Evolutionary conservation across 1,140 invertebrate species (phyloP), one percentile per base, ranked within the genome.

Genomic region (Odontomachus brunneus): DNA sequence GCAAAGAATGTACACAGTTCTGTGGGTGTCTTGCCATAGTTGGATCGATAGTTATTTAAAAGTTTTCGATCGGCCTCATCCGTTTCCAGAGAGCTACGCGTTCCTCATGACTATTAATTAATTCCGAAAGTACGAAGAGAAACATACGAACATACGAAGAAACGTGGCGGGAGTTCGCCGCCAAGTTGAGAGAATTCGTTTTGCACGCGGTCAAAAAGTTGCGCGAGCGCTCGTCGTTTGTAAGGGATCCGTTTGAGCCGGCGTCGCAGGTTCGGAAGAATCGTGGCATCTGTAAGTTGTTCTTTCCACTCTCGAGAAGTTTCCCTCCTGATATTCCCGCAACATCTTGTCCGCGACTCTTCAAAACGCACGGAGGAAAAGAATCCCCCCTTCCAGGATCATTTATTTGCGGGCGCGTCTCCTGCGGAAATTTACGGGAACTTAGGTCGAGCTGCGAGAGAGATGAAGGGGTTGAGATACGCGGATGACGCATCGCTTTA

Each of bases 401-500:
- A 22, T 66, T 17, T 69, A 17, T 71, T 57, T 48, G 17, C 53
- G 44, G 17, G 24, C 9, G 33, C 11, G 26, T 38, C n/a, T 19
- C 5, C 11, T 22, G 7, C 5, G 38, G 17, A 22, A 75, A 75
- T 65, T 63, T 22, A 26, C 9, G 24, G 75, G 12, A 67, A 44
- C 19, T 26, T 26, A 67, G 22, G 55, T 67, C 26, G 55, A 78
- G 74, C 33, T 5, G 29, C 29, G 38, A 11, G 9, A 9, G 19
- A 19, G 62, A 55, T 53, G 24, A 67, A 67, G 11, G 5, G 14
- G 22, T 22, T 57, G 17, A 5, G 63, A 29, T 55, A 44, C 19
- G 33, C 22, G 33, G 63, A 69, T 69, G 75, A 78, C 22, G 22
- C 63, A 80, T 69, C 17, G 75, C 51, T 78, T 69, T 69, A 57